Conservation (phyloP, 2,888 invertebrate genomes). For the Lithodes maja region DNA sequence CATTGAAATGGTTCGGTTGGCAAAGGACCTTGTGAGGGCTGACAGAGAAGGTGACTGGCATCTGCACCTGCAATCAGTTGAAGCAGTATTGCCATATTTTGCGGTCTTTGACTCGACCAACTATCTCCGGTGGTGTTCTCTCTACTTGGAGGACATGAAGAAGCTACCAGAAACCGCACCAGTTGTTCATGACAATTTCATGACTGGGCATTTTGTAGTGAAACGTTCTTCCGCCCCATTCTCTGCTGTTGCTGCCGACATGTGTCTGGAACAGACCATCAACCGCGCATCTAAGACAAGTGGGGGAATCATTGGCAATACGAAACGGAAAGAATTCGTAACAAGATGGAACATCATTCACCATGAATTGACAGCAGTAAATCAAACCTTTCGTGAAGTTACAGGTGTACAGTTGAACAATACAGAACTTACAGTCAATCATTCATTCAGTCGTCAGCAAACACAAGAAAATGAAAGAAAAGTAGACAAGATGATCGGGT, state of each 20-base stretch:
- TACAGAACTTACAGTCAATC: too few species aligned
- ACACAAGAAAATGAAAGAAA: too few species aligned
- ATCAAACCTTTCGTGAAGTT: too few species aligned
- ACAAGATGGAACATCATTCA: too few species aligned
- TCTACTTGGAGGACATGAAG: constrained; percentile 15
- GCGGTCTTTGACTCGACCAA: constrained; percentile 16
- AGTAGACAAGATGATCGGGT: too few species aligned
- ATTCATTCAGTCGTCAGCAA: too few species aligned
- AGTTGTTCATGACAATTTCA: constrained; percentile 6
- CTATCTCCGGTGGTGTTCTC: not conserved
- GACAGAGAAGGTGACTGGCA: constrained; percentile 7
- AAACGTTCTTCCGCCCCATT: constrained; percentile 1
- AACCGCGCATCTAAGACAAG: not conserved
- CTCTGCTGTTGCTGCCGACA: constrained; percentile 24
- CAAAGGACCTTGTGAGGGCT: constrained; percentile 4
- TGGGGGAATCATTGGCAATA: not conserved
- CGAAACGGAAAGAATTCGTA: too few species aligned
- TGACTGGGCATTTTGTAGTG: constrained; percentile 11
- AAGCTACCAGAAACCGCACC: not conserved
- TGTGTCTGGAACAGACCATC: constrained; percentile 23
- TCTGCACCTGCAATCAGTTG: not conserved
- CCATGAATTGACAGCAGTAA: too few species aligned
- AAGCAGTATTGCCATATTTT: constrained; percentile 4
- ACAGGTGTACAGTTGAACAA: too few species aligned
- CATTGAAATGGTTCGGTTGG: constrained; percentile 10